Conservation (phyloP, 2,888 invertebrate species). For the Clostera curtula region DNA sequence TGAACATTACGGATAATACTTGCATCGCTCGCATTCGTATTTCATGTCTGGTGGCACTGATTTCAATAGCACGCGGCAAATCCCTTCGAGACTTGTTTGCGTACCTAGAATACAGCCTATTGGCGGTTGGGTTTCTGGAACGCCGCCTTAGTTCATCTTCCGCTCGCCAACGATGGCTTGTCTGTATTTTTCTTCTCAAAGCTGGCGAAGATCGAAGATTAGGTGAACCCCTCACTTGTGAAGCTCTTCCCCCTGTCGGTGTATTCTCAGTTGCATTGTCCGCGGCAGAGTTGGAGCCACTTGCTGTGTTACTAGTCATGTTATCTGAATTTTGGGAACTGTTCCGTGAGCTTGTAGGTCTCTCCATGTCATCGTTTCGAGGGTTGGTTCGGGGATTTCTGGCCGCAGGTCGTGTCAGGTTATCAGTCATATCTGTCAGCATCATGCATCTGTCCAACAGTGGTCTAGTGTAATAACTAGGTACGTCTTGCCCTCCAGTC, state of each 20-base stretch:
- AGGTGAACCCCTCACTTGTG: slow-evolving; percentile 29
- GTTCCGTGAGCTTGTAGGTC: slow-evolving; percentile 25
- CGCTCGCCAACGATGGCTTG: slow-evolving; percentile 45
- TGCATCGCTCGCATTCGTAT: slow-evolving; percentile 69
- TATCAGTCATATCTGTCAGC: slow-evolving; percentile 51
- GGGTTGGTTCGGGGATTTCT: slow-evolving; percentile 27
- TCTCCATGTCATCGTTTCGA: slow-evolving; percentile 29
- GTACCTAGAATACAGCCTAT: slow-evolving; percentile 38
- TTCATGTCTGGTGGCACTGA: slow-evolving; percentile 60
- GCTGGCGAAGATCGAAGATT: slow-evolving; percentile 32
- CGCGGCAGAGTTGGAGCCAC: slow-evolving; percentile 22
- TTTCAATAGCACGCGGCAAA: slow-evolving; percentile 49
- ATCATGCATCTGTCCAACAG: slow-evolving; percentile 62
- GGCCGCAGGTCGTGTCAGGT: slow-evolving; percentile 28
- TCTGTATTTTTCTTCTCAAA: slow-evolving; percentile 38
- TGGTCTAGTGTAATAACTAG: slow-evolving; percentile 55
- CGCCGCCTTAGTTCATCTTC: slow-evolving; percentile 51
- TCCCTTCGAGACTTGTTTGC: slow-evolving; percentile 46
- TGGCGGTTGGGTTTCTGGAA: slow-evolving; percentile 32
- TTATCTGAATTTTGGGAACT: slow-evolving; percentile 15
- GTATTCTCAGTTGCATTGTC: slow-evolving; percentile 18
- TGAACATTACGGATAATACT: slow-evolving; percentile 67
- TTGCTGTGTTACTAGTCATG: slow-evolving; percentile 17
- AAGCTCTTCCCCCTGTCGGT: slow-evolving; percentile 17
- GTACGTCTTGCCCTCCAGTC: slow-evolving; percentile 50